phyloP scores from a whole-genome alignment of 2,888 invertebrate genomes.

The Troglohyphantes excavatus region DNA sequence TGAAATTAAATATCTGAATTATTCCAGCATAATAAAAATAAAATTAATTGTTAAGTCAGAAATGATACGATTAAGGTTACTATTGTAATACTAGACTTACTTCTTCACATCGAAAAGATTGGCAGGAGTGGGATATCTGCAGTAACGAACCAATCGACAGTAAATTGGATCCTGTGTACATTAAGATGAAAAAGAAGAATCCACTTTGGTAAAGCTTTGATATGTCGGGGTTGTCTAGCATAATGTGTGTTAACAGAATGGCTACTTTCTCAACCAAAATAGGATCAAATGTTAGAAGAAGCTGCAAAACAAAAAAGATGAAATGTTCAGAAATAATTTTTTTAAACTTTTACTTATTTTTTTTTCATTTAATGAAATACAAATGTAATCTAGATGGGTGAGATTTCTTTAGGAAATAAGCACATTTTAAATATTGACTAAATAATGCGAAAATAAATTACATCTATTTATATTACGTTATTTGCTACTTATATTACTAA shows the following conservation, averaged over 20 bases:
- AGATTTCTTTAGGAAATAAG: no score
- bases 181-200: constrained; percentile 98
- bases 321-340: no score
- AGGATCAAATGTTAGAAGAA: constrained; percentile 98
- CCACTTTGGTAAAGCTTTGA: constrained; percentile 97
- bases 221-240: constrained; percentile 97
- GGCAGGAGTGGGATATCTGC: constrained; percentile 96
- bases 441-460: no score
- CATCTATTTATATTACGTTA: no score
- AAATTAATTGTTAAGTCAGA: not conserved
- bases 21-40: not conserved
- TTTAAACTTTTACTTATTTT: no score
- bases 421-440: no score
- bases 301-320: constrained; percentile 81
- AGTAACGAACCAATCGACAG: constrained; percentile 97
- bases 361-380: no score
- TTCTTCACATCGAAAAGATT: constrained; percentile 96
- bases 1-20: no score
- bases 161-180: constrained; percentile 99
- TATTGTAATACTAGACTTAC: constrained; percentile 84
- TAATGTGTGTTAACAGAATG: constrained; percentile 91
- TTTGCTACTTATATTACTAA: no score
- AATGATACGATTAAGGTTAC: not conserved
- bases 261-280: constrained; percentile 97
- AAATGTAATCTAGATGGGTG: no score